phyloP scores from a whole-genome alignment of 2,888 invertebrate species.

The Ashinkailepas kermadecensis region DNA sequence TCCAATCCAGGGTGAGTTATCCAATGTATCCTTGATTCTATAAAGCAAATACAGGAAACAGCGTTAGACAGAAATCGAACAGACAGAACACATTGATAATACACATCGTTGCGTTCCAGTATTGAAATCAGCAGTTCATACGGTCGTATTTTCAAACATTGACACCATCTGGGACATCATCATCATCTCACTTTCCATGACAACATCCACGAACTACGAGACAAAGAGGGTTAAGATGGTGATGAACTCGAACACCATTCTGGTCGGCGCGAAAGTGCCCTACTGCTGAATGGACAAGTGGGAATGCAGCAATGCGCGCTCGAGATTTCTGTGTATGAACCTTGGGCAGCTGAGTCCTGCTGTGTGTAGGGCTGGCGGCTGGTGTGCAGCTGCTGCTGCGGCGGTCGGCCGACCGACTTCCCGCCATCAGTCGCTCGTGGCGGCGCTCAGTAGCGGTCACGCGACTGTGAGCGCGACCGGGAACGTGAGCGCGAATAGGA shows the following conservation, averaged over 20 bases:
- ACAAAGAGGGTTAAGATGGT: too few relatives aligned
- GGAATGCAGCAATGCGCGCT: too few relatives aligned
- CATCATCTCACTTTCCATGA: too few relatives aligned
- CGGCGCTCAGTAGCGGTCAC: constrained; percentile 42
- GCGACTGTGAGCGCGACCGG: constrained; percentile 60
- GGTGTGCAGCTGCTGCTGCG: background rate
- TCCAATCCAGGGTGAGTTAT: constrained; percentile 10
- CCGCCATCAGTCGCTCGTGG: background rate
- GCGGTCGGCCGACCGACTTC: background rate
- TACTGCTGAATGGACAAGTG: too few relatives aligned
- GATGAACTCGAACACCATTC: too few relatives aligned
- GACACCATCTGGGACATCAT: too few relatives aligned
- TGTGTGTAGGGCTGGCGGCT: background rate
- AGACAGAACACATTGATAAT: background rate
- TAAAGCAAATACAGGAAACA: constrained; percentile 14
- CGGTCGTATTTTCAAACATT: too few relatives aligned
- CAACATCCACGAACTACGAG: too few relatives aligned
- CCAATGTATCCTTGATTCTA: constrained; percentile 18
- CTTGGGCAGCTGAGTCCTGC: constrained; percentile 7
- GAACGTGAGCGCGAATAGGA: constrained; percentile 64
- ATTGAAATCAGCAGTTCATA: too few relatives aligned
- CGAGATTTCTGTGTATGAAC: background rate
- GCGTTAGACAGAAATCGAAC: background rate
- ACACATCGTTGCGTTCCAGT: too few relatives aligned
- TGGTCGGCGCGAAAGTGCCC: too few relatives aligned